Conservation (phyloP, 2,113 vertebrate genomes). For the Lophochroa leadbeateri region DNA sequence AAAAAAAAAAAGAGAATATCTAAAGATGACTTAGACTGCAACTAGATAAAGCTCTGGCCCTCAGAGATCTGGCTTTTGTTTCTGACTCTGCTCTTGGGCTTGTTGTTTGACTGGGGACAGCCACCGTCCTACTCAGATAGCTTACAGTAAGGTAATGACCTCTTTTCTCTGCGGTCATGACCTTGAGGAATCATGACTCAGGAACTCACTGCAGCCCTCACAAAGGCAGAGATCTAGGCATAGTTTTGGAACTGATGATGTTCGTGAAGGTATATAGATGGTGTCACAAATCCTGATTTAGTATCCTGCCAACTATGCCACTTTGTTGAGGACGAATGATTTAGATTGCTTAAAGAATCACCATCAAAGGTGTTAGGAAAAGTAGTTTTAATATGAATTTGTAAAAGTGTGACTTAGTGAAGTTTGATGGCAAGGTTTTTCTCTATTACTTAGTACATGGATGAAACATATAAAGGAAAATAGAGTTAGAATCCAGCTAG, state of each 20-base stretch:
- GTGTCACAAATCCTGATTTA: not conserved
- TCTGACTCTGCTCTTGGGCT: not conserved
- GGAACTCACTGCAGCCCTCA: not conserved
- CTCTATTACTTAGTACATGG: not conserved
- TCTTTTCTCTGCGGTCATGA: not conserved
- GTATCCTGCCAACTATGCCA: not conserved
- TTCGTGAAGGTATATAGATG: not conserved
- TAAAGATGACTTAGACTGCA: not conserved
- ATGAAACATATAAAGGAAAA: not conserved
- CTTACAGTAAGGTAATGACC: not conserved
- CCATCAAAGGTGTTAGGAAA: not conserved
- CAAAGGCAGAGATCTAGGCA: not conserved
- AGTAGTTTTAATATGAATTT: not conserved
- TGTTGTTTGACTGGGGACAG: not conserved
- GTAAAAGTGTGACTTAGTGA: not conserved
- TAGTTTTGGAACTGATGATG: not conserved
- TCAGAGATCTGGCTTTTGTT: not conserved
- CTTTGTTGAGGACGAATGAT: not conserved
- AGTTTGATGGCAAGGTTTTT: not conserved
- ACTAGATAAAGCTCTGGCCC: not conserved
- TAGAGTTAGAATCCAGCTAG: not conserved
- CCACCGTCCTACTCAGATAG: not conserved
- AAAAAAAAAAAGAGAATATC: not conserved
- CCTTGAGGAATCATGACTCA: not conserved
- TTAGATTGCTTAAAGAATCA: not conserved